These are phyloP conservation scores for Cervus canadensis DNA, from an alignment of 2,113 vertebrate genomes.

Conservation along the genomic window DNA sequence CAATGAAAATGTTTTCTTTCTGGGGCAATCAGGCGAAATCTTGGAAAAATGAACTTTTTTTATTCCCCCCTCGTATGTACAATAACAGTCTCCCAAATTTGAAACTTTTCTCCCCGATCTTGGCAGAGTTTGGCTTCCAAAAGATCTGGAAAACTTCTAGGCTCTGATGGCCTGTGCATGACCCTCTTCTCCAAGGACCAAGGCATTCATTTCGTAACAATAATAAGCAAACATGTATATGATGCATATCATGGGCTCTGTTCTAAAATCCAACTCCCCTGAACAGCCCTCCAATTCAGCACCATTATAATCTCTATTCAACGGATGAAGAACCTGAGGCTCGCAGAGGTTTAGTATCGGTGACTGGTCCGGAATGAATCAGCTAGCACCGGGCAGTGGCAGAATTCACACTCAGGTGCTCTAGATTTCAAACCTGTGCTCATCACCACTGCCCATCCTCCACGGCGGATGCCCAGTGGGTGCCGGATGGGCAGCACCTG, in stretches of 20 bases:
- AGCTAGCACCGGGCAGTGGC: background rate
- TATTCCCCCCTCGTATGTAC: slow-evolving; percentile 38
- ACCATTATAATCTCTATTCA: background rate
- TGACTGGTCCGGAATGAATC: background rate
- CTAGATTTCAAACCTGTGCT: background rate
- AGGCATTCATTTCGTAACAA: background rate
- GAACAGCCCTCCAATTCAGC: background rate
- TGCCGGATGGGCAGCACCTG: background rate
- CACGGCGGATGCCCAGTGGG: no score
- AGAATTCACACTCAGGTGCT: background rate
- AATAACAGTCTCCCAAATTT: slow-evolving; percentile 76
- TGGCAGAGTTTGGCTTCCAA: slow-evolving; percentile 49
- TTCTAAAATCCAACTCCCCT: background rate
- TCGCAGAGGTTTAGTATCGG: background rate
- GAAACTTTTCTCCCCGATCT: slow-evolving; percentile 52
- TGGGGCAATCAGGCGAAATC: slow-evolving; percentile 78
- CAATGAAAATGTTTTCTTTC: slow-evolving; percentile 83
- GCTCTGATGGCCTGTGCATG: background rate
- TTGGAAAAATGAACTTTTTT: slow-evolving; percentile 66
- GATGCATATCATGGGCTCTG: background rate
- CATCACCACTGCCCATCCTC: background rate
- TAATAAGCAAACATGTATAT: slow-evolving; percentile 9
- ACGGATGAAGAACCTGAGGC: background rate
- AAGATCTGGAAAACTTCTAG: slow-evolving; percentile 50
- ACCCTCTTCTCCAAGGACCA: slow-evolving; percentile 13